phyloP scores from a whole-genome alignment of 1,140 invertebrate species.

The Gryon sp. region DNA sequence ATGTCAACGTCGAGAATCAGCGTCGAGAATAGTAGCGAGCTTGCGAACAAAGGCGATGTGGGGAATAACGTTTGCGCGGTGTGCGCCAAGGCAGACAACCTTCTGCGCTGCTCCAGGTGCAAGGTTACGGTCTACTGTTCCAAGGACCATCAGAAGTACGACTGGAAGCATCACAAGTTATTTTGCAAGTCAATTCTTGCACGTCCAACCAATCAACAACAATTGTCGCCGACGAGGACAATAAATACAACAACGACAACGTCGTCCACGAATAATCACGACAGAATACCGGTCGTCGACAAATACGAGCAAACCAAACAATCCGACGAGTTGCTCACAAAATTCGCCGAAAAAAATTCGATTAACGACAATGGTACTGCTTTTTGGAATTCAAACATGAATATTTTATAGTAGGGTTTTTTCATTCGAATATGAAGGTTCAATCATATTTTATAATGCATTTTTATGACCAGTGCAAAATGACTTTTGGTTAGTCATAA shows the following conservation, averaged over 20 bases:
- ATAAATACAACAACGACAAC: not conserved
- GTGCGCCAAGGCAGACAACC: conserved; percentile 84
- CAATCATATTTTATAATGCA: no score
- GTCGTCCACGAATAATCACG: not conserved
- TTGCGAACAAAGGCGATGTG: not conserved
- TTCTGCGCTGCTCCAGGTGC: conserved; percentile 87
- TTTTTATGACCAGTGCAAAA: no score
- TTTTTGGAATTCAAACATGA: no score
- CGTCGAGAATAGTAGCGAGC: not conserved
- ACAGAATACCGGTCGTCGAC: not conserved
- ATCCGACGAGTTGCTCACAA: conserved; percentile 28
- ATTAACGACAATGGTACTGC: conserved; percentile 27
- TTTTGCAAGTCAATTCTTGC: conserved; percentile 19
- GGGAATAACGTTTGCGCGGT: conserved; percentile 65
- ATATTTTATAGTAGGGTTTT: no score
- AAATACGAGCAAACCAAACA: not conserved
- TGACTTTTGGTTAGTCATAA: no score
- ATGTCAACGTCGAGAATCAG: not conserved
- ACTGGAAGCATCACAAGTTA: conserved; percentile 87
- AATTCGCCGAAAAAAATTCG: conserved; percentile 23
- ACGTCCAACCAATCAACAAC: conserved; percentile 15
- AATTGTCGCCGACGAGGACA: not conserved
- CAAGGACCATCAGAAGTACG: conserved; percentile 86
- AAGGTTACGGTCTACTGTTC: conserved; percentile 87
- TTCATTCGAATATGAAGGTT: no score